Evolutionary conservation across 2,888 invertebrate species (phyloP).

Genomic region (Coecobrya sp.): DNA sequence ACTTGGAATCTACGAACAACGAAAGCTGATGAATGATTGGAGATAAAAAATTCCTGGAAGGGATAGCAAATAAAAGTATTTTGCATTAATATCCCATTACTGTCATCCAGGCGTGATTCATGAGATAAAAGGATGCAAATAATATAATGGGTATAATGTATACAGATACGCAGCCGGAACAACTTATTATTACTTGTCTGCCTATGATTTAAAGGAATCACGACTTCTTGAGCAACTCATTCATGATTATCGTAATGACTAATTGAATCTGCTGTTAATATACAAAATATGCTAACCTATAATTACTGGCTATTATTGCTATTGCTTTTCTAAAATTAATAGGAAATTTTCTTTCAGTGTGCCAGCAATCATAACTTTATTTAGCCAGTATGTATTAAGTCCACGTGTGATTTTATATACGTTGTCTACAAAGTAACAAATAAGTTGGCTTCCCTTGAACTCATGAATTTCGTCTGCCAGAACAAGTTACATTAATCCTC

Average conservation of each 20-base stretch:
- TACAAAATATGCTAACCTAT: conserved; percentile 26
- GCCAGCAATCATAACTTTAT: not conserved
- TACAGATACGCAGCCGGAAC: conserved; percentile 43
- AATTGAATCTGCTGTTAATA: conserved; percentile 31
- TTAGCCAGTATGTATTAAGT: not conserved
- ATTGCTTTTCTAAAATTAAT: not conserved
- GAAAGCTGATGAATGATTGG: not conserved
- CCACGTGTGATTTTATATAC: not conserved
- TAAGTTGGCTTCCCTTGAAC: conserved; percentile 53
- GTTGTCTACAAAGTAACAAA: not conserved
- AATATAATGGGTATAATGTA: not conserved
- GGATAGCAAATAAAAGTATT: conserved; percentile 12
- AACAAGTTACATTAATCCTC: conserved; percentile 3
- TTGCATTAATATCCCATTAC: conserved; percentile 75
- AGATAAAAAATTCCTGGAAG: not conserved
- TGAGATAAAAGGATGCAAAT: conserved; percentile 29
- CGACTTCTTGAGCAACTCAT: conserved; percentile 10
- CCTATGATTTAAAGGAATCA: conserved; percentile 12
- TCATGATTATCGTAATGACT: not conserved
- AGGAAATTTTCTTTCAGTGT: not conserved
- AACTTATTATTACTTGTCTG: conserved; percentile 23
- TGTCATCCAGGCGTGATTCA: conserved; percentile 60
- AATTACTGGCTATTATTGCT: conserved; percentile 14
- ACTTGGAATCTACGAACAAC: not conserved
- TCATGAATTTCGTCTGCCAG: conserved; percentile 14